Evolutionary conservation across 1,140 invertebrate genomes (phyloP), one percentile per base, ranked within the genome.

Genomic region (Diprion similis): DNA sequence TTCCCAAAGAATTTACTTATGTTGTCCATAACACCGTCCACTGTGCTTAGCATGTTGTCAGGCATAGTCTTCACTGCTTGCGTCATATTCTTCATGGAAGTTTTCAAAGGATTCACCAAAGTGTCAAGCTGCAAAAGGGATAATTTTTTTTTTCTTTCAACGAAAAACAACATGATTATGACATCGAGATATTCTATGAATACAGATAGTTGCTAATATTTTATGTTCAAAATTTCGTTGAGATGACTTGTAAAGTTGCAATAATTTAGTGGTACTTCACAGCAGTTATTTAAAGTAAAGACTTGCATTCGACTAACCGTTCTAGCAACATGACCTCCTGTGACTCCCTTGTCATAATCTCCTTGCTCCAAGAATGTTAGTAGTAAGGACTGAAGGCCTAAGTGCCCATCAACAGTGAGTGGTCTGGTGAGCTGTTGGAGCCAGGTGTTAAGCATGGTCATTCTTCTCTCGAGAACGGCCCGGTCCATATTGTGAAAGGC

Each of bases 401-500:
- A 89, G 81, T 94, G 92, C 17, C 90, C 88, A 15, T 90, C 89
- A 59, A 94, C 87, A 19, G 93, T 85, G 18, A 89, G 84, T 65
- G 91, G 89, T 75, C 91, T 91, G 17, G 93, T 90, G 19, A 96
- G 79, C 76, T 90, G 93, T 78, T 93, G 90, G 71, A 98, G 87
- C 89, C 97, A 98, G 47, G 90, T 90, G 83, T 97, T 96, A 8
- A 98, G 85, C 89, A 95, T 94, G 72, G 92, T 90, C 90, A 95
- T 96, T 46, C 97, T 89, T 79, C 92, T 94, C 83, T 98, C 96
- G 65, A 99, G 84, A 65, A 98, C 96, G 9, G 92, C 89, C 67
- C 95, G 88, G 72, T 96, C 96, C 84, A 96, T 95, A 84, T 98
- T 98, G 78, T 98, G 96, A 82, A 98, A 96, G 17, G 97, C 94